A percentile compares a stretch with the other conserved stretches of the same genome.
Evolutionary conservation across 2,888 invertebrate species (phyloP).

Genomic region (Sacculina carcini): DNA sequence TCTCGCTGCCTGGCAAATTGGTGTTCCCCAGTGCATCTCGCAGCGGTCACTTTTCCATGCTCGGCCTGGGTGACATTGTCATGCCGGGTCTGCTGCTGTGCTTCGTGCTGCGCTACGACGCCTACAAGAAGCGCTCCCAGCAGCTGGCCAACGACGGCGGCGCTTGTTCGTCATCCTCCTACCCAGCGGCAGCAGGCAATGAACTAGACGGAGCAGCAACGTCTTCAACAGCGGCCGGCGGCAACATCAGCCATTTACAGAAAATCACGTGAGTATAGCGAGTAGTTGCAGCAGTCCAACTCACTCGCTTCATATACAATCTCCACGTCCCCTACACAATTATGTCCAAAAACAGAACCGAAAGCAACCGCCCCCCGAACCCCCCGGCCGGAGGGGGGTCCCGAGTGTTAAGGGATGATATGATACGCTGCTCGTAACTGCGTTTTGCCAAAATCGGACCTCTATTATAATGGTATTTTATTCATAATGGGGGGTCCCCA

Average conservation of each 20-base stretch:
- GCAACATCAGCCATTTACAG: constrained; percentile 26
- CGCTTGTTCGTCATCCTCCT: neutral
- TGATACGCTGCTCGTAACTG: too few species aligned
- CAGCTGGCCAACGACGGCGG: constrained; percentile 23
- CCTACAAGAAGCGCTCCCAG: constrained; percentile 80
- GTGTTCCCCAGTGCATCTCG: constrained; percentile 94
- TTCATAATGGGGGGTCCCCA: too few species aligned
- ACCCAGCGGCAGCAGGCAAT: neutral
- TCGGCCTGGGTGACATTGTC: constrained; percentile 38
- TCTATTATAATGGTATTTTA: too few species aligned
- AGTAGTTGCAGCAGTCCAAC: neutral
- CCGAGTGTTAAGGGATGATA: too few species aligned
- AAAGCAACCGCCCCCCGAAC: too few species aligned
- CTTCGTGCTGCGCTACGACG: constrained; percentile 88
- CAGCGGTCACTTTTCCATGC: constrained; percentile 88
- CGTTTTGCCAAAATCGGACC: too few species aligned
- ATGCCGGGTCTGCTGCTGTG: constrained; percentile 88
- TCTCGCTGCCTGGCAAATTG: constrained; percentile 83
- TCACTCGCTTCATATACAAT: too few species aligned
- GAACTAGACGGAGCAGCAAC: constrained; percentile 19
- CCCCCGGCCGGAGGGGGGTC: too few species aligned
- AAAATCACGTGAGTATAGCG: constrained; percentile 20
- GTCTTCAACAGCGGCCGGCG: constrained; percentile 32
- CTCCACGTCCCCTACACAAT: too few species aligned
- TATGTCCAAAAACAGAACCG: too few species aligned